phyloP scores from a whole-genome alignment of 2,113 vertebrate species.

The Poeciliopsis turrubarensis region DNA sequence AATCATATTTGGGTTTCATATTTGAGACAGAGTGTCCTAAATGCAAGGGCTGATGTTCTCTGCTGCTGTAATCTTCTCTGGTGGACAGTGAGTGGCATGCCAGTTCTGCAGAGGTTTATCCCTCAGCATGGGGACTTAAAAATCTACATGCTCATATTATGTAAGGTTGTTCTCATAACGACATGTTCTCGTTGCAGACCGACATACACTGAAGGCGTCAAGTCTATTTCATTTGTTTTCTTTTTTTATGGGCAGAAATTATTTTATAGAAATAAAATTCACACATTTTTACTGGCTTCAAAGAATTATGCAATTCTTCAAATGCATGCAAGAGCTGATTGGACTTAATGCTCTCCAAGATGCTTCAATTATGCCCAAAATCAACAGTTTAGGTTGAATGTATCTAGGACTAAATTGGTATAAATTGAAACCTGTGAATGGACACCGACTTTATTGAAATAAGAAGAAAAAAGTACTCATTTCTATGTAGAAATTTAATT shows the following conservation, averaged over 20 bases:
- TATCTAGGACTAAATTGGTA: background rate
- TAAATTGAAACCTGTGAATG: background rate
- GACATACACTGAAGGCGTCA: slow-evolving; percentile 20
- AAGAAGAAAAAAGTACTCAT: too few species aligned
- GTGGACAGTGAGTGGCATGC: slow-evolving; percentile 51
- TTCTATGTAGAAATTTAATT: too few species aligned
- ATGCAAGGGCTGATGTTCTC: slow-evolving; percentile 55
- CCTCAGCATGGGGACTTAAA: slow-evolving; percentile 30
- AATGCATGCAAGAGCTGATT: background rate
- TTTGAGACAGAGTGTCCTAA: slow-evolving; percentile 47
- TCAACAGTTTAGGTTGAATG: background rate
- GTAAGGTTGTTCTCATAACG: slow-evolving; percentile 52
- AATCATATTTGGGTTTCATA: slow-evolving; percentile 31
- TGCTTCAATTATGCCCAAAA: background rate
- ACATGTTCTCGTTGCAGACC: slow-evolving; percentile 11
- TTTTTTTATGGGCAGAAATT: background rate
- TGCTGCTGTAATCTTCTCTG: slow-evolving; percentile 61
- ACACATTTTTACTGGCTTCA: background rate
- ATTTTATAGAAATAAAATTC: background rate
- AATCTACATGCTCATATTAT: slow-evolving; percentile 53
- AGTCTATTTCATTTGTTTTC: background rate
- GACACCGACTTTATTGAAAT: too few species aligned
- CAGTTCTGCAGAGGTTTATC: slow-evolving; percentile 52
- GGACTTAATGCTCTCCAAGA: background rate
- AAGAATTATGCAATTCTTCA: background rate